Evolutionary conservation across 2,888 invertebrate species (phyloP), one percentile per base, ranked within the genome.

Genomic region (Thera obeliscata): DNA sequence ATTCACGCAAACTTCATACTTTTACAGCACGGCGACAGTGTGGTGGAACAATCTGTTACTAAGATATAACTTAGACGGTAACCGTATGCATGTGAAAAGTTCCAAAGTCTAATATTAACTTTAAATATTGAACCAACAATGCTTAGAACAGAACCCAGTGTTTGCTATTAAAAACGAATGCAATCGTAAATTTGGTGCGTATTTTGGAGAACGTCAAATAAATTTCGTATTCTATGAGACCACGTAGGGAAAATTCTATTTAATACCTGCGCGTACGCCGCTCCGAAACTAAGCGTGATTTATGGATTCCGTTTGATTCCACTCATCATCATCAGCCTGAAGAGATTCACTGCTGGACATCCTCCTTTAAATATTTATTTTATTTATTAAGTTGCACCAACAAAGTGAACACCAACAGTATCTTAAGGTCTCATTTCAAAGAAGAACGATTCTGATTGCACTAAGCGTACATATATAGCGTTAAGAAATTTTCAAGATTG

Each of bases 161-260:
- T 70, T 72, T 64, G 56, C 64, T 56, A 69, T 72, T 61, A 65
- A 66, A 67, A 64, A 68, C 60, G 61, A 69, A 67, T 67, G 64
- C 66, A 66, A 64, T 62, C 68, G 69, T 73, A 72, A 71, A 71
- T 72, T 22, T 56, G 61, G 69, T 65, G 56, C 56, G 72, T 74
- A 67, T 74, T 74, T 74, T 65, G 62, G 70, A 67, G 55, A 67
- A 72, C 71, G 68, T 72, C 72, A 64, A 73, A 76, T 74, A 73
- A 75, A 73, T 69, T 70, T 69, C 66, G 64, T 67, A 70, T 65
- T 70, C 55, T 72, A 70, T 63, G 71, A 65, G 64, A 65, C 48
- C 57, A 50, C 48, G 70, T 55, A 70, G 65, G 60, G 64, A 67
- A 73, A 69, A 67, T 46, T 58, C 56, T 43, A 68, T 70, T 67